phyloP scores from a whole-genome alignment of 2,113 vertebrate genomes.

The Enhydra lutris region DNA sequence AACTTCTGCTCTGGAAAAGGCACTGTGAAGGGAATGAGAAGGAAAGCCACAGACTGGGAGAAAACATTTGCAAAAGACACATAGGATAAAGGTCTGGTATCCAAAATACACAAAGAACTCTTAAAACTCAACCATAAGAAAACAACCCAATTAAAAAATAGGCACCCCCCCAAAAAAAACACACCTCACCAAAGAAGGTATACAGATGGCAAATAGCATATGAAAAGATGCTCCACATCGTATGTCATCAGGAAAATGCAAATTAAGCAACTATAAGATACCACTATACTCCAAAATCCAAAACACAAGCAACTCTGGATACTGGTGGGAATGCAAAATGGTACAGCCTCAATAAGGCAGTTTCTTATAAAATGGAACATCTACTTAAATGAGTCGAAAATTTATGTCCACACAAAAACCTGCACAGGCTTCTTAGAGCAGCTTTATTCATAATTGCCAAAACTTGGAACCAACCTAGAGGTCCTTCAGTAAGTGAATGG shows the following conservation, averaged over 20 bases:
- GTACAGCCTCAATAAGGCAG: background rate
- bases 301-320: background rate
- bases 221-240: background rate
- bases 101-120: slow-evolving; percentile 10
- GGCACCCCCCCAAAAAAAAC: background rate
- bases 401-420: background rate
- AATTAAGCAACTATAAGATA: background rate
- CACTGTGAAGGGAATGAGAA: background rate
- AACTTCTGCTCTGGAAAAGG: background rate
- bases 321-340: background rate
- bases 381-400: background rate
- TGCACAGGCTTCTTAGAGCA: background rate
- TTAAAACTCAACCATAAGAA: slow-evolving; percentile 2
- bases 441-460: background rate
- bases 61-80: background rate
- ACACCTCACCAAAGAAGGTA: background rate
- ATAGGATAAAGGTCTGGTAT: background rate
- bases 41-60: background rate
- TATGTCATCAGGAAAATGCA: background rate
- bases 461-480: background rate
- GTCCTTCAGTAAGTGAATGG: background rate
- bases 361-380: background rate
- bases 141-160: background rate
- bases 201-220: background rate
- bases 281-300: background rate